These are phyloP conservation scores for Gorsachius goisagi DNA, from an alignment of 2,113 vertebrate species.

Conservation along the genomic window DNA sequence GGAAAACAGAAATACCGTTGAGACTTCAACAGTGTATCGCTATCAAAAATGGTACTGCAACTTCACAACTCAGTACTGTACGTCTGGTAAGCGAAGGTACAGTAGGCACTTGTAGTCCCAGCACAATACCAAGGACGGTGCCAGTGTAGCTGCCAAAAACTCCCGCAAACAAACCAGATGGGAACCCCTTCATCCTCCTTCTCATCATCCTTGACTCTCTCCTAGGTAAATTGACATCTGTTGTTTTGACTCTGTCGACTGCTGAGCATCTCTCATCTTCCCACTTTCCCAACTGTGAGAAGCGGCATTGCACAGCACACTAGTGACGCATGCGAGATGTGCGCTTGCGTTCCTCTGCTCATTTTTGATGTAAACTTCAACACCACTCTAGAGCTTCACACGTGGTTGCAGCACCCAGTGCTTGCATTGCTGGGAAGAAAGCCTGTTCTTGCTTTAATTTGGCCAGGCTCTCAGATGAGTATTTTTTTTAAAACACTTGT, in stretches of 20 bases:
- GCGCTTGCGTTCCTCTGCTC: background rate
- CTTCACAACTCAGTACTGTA: background rate
- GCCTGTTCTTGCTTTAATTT: background rate
- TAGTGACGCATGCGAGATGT: background rate
- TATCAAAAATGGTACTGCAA: background rate
- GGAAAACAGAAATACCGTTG: background rate
- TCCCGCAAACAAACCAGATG: background rate
- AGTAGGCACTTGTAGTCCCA: background rate
- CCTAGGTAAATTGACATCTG: background rate
- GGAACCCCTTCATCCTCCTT: constrained; percentile 11
- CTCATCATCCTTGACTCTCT: background rate
- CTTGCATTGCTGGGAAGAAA: background rate
- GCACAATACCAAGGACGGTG: background rate
- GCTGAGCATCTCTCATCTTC: background rate
- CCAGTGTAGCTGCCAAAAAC: background rate
- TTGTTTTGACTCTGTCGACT: background rate
- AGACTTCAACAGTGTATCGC: background rate
- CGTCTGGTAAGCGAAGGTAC: background rate
- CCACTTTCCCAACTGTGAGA: background rate
- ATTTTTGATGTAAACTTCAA: background rate
- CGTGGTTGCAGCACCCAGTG: background rate
- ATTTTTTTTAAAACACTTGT: background rate
- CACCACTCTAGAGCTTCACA: background rate
- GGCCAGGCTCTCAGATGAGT: background rate
- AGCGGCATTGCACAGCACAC: background rate